Base-by-base conservation (phyloP, 1,140 invertebrate species). In the Drosophila suzukii region DNA sequence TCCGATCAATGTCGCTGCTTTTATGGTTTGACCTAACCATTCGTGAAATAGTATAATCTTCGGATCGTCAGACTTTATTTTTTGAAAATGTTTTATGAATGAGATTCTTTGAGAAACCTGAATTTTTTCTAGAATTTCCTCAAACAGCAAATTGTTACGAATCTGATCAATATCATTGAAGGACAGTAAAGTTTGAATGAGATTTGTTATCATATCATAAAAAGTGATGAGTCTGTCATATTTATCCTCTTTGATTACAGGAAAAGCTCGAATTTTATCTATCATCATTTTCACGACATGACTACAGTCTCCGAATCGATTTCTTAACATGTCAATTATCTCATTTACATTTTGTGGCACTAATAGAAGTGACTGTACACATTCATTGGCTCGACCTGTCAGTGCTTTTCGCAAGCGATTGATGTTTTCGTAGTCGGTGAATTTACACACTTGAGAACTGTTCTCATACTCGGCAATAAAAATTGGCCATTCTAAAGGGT, bases 171-270 rank as follows among this genome's bases (percentile, higher is more conserved):
- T 55, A 12, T 49, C 50, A 27, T 62, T 27, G n/a, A 53, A 47
- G 4, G 24, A 43, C 12, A 27, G n/a, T 36, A 70, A 46, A 12
- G 30, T 61, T 46, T 53, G 39, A 27, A 54, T 54, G 27, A 68
- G 49, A 54, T 68, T 61, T 13, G 57, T 67, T 30, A 67, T n/a
- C 27, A 49, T 56, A 36, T 58, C 54, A 54, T 49, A 51, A 12
- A 50, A 66, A 15, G 30, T 38, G 15, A 66, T 66, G 4, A 56
- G 32, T 46, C n/a, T 50, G 15, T 61, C 57, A 51, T 36, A 30
- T 67, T 67, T 59, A 27, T 59, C 46, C 3, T 51, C 56, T 51
- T 51, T 57, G 2, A 67, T 50, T 15, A 17, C 12, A 10, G 63
- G 44, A 8, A 47, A 38, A 4, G 39, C 27, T 15, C 58, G 44